Conservation (phyloP, 2,113 vertebrate genomes). For the Lamprotornis superbus region DNA sequence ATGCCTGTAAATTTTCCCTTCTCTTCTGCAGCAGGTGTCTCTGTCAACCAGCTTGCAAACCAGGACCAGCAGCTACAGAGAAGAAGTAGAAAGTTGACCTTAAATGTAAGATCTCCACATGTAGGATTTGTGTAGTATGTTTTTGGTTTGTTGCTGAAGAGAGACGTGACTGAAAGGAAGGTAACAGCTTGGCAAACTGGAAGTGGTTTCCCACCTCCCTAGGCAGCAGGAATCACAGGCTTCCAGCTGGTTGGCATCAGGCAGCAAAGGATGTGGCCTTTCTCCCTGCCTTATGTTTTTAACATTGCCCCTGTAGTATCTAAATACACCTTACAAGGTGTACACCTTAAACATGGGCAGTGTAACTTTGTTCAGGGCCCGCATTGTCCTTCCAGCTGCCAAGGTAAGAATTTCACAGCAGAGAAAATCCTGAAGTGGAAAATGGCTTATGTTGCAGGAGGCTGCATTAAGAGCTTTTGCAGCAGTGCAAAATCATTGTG, state of each 20-base stretch:
- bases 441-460: background rate
- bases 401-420: background rate
- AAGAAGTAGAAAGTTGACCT: background rate
- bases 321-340: background rate
- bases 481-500: background rate
- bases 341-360: accelerated
- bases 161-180: background rate
- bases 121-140: background rate
- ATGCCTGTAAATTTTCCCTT: background rate
- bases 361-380: background rate
- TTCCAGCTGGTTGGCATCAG: background rate
- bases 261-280: background rate
- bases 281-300: background rate
- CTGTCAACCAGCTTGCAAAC: background rate
- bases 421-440: background rate
- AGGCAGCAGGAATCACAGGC: background rate
- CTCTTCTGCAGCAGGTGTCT: background rate
- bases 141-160: background rate
- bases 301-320: background rate
- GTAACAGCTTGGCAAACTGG: background rate
- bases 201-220: background rate
- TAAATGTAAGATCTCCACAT: background rate
- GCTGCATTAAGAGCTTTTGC: background rate
- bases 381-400: background rate
- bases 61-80: background rate